Percentiles rank a stretch among this genome's conserved stretches.
phyloP scores from a whole-genome alignment of 2,797 vertebrate species.

The Pseudochirops cupreus region DNA sequence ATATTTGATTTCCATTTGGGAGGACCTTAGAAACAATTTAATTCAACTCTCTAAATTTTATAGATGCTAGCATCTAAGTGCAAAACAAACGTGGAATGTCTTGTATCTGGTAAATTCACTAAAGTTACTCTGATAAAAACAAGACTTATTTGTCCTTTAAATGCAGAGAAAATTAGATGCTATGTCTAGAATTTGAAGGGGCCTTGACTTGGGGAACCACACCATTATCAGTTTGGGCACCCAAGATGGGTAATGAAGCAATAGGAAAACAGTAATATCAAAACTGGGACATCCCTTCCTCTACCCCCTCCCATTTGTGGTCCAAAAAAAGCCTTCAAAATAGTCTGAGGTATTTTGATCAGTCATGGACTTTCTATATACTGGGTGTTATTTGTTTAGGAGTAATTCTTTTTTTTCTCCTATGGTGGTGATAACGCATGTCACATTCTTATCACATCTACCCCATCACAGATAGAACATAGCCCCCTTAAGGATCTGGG shows the following conservation, averaged over 20 bases:
- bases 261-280: neutral
- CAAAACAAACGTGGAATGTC: too few species aligned
- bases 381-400: neutral
- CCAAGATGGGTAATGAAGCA: neutral
- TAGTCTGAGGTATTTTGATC: neutral
- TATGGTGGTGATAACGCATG: neutral
- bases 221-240: neutral
- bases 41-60: neutral
- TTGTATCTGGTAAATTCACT: too few species aligned
- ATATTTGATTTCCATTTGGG: neutral
- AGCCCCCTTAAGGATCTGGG: neutral
- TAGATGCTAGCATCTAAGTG: neutral
- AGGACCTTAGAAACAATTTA: neutral
- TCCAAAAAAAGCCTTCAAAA: neutral
- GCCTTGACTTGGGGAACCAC: neutral
- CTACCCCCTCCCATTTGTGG: neutral
- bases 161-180: neutral
- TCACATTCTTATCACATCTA: neutral
- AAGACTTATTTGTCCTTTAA: neutral
- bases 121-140: too few species aligned
- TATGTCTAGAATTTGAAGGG: neutral
- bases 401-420: neutral
- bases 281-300: neutral
- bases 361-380: neutral
- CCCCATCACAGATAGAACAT: neutral